Base-by-base conservation (phyloP, 2,797 vertebrate genomes). In the Acipenser transmontanus region DNA sequence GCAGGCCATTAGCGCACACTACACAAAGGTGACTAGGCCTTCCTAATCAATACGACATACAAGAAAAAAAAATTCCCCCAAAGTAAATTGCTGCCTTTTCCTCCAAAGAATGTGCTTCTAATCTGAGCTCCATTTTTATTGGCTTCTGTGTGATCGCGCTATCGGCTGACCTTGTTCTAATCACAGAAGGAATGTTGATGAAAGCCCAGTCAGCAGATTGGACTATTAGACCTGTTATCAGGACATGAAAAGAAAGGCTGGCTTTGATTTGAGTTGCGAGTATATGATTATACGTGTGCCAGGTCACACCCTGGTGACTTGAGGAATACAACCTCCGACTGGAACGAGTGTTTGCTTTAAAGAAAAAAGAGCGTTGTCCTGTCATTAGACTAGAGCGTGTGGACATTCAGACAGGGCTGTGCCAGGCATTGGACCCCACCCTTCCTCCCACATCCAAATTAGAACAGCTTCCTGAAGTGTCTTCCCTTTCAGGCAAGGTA, bases 221-320 rank as follows among this genome's bases (percentile, higher is more conserved):
- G 47, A 50, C 57, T 57, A 50, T 66, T 66, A 57, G 49, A 13
- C 10, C 50, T 14, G 51, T 71, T 73, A 65, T 67, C 64, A 65
- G 54, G 54, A 66, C 71, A 50, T 12, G 69, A 68, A 61, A 70
- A 14, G 61, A 60, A 65, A 66, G 61, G 60, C 66, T 47, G 50
- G 54, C 63, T 61, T 59, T 47, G 52, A 9, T 68, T 47, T 1
- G 12, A 48, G 50, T 51, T 49, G 54, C 14, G 47, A 66, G 71
- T 59, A 72, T 72, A 61, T 48, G 68, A 69, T 66, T 65, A 69
- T 66, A 61, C 34, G 62, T 64, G 74, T 74, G 61, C 69, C 69
- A 67, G 72, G 65, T 74, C 59, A 69, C 17, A 59, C 34, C 49
- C 56, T 56, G 48, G 14, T 59, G 52, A 50, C 50, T 14, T 13